Evolutionary conservation across 2,888 invertebrate genomes (phyloP).

Genomic region (Platycheirus rosarum): DNA sequence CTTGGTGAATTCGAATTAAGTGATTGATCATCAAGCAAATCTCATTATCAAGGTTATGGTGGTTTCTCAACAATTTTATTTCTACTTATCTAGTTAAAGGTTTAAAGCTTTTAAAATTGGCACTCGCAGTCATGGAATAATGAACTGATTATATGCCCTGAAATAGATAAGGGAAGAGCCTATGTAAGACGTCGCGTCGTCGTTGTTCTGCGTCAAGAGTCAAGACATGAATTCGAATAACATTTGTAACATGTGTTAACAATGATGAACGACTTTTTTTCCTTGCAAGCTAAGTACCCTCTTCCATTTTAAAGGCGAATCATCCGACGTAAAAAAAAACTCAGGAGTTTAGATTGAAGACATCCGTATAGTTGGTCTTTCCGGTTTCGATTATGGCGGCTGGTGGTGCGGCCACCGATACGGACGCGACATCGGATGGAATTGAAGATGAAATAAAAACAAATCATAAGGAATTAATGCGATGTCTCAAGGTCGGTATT

Average conservation of each 20-base stretch:
- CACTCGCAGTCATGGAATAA: slow-evolving; percentile 46
- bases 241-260: slow-evolving; percentile 57
- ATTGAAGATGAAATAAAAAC: slow-evolving; percentile 52
- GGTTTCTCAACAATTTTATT: background rate
- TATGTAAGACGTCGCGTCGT: background rate
- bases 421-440: slow-evolving; percentile 17
- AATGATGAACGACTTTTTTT: slow-evolving; percentile 51
- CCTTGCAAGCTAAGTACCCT: background rate
- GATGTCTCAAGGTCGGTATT: slow-evolving; percentile 67
- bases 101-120: slow-evolving; percentile 44
- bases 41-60: slow-evolving; percentile 28
- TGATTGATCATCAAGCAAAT: background rate
- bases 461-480: slow-evolving; percentile 65
- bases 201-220: slow-evolving; percentile 22
- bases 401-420: slow-evolving; percentile 18
- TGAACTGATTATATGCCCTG: slow-evolving; percentile 69
- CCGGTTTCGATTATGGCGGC: slow-evolving; percentile 47
- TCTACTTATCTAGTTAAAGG: background rate
- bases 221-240: slow-evolving; percentile 33
- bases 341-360: slow-evolving; percentile 54
- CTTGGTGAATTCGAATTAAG: background rate
- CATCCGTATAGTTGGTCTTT: slow-evolving; percentile 63
- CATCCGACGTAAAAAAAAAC: slow-evolving; percentile 59
- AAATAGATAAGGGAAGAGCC: slow-evolving; percentile 50
- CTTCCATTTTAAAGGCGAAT: slow-evolving; percentile 35